Evolutionary conservation across 2,888 invertebrate species (phyloP), one percentile per base, ranked within the genome.

Genomic region (Drosophila borealis): DNA sequence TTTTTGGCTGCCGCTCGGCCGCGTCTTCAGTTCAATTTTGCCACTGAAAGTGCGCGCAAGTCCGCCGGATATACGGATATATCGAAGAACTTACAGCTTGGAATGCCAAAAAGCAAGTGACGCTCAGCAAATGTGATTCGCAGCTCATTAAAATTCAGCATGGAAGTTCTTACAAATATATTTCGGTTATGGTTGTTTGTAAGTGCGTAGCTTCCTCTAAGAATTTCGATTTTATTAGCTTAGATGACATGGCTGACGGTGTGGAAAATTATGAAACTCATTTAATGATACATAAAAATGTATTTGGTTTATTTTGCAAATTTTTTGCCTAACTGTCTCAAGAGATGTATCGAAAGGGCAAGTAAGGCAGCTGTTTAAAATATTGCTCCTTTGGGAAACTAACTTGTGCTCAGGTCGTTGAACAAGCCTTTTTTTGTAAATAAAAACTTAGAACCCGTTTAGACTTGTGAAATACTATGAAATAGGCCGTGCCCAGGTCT

Each of bases 11-110:
- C 8, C 10, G 36, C 54, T 37, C 49, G 10, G 19, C 14, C 42
- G 19, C 11, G 48, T 76, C 72, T 74, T 81, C 78, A 89, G 85
- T 85, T 62, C 36, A n/a, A 13, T 44, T 59, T 39, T 41, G 67
- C 49, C 25, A 75, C 51, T 62, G 82, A 70, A 79, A 72, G 89
- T 81, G 73, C 19, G 37, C 89, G 64, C 61, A 84, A 70, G 69
- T 69, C 25, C 33, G 10, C 25, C 33, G 67, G 37, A 29, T 36
- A 42, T 11, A 48, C 37, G 66, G 10, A 21, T 46, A 21, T 33
- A 21, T 10, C 45, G 13, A 14, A 25, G 10, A n/a, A 37, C 8
- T 14, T 36, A 39, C 44, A 49, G 29, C 49, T 59, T 37, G 19
- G 39, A 48, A 65, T 25, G 50, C 33, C n/a, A 34, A n/a, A 9